Evolutionary conservation across 2,888 invertebrate genomes (phyloP), one percentile per base, ranked within the genome.

Genomic region (Acheta domesticus): DNA sequence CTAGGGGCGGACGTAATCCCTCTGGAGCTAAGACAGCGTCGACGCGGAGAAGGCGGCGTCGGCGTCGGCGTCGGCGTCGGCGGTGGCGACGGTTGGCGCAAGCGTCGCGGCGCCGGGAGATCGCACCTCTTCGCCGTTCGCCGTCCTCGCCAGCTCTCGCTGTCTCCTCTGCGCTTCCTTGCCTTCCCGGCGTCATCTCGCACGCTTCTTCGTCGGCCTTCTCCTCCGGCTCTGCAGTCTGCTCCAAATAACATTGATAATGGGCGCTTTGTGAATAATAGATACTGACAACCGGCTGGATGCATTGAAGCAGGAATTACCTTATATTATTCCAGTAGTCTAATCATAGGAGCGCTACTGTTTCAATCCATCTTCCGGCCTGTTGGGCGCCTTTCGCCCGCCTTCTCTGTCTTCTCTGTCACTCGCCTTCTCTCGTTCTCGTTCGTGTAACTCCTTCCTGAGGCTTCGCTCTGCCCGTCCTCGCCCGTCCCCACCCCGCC

Each of bases 231-330:
- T 14, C 62, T 62, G 62, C 62, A 19, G 62, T 62, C 62, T 62
- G 62, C 62, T 62, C 62, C 62, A 62, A 62, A 62, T 62, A 62
- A 62, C 62, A n/a, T 62, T 62, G 62, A 62, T 62, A 62, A 62
- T 62, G n/a, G 62, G 62, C 62, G 62, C 62, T 62, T 62, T 62
- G 62, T 62, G 62, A 62, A 62, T 62, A 62, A 62, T 62, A 62
- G 62, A 62, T 62, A 62, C 62, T 62, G 62, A 62, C 62, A 62
- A 62, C 62, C 16, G 62, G 62, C 62, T 14, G 62, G 62, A n/a
- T n/a, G 62, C 62, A 62, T n/a, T n/a, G n/a, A n/a, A 62, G 62
- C 62, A 62, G 62, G 62, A 62, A 62, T 62, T 62, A n/a, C 62
- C 62, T 62, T 62, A 62, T 62, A 62, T 62, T 62, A 62, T 62